Evolutionary conservation across 2,888 invertebrate genomes (phyloP).

Genomic region (Micoletzkya japonica): DNA sequence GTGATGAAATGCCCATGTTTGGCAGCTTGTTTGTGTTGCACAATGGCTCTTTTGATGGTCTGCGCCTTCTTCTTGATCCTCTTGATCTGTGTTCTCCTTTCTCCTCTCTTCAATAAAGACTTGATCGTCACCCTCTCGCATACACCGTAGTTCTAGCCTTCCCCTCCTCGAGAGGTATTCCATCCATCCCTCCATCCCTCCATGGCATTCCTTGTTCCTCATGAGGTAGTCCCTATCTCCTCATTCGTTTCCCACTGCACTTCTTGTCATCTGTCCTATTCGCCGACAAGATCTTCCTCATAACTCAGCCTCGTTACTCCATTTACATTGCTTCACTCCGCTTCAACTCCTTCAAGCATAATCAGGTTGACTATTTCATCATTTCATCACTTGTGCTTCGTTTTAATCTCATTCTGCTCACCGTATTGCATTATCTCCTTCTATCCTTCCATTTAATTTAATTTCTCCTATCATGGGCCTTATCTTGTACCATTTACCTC

Average conservation of each 20-base stretch:
- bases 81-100: conserved; percentile 1
- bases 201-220: not conserved
- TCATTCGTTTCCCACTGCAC: conserved; percentile 12
- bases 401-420: not conserved
- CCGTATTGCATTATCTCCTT: not conserved
- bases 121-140: not conserved
- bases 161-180: not conserved
- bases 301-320: not conserved
- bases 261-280: not conserved
- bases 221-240: not conserved
- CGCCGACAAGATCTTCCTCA: not conserved
- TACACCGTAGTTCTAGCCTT: not conserved
- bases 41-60: conserved; percentile 26
- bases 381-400: not conserved
- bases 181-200: not conserved
- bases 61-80: conserved; percentile 1
- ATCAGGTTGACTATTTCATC: too few species aligned
- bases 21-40: too few species aligned
- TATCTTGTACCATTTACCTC: too few species aligned
- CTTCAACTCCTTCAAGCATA: not conserved
- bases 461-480: too few species aligned
- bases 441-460: not conserved
- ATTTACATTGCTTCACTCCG: not conserved
- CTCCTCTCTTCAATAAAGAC: conserved; percentile 15
- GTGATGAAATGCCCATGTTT: too few species aligned